Conservation (phyloP, 2,113 vertebrate species). For the Orthonyx spaldingii region DNA sequence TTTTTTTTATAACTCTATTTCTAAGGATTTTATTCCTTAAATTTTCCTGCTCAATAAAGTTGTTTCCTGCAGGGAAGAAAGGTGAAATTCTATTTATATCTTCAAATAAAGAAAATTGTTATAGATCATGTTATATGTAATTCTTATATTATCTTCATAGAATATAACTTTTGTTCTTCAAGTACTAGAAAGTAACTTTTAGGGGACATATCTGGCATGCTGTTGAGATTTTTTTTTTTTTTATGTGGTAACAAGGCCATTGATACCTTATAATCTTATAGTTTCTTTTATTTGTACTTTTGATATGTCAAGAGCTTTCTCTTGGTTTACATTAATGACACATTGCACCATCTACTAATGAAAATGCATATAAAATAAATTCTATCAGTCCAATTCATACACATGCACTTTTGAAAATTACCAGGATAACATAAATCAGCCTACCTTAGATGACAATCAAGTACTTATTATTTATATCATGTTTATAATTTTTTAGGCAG, state of each 20-base stretch:
- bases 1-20: neutral
- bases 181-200: neutral
- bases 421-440: neutral
- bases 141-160: neutral
- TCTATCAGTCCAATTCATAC: neutral
- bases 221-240: neutral
- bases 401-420: neutral
- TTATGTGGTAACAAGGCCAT: neutral
- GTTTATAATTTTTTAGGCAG: neutral
- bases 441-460: neutral
- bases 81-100: neutral
- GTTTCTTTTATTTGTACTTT: neutral
- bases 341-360: neutral
- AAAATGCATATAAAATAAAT: neutral
- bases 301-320: neutral
- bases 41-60: neutral
- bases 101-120: neutral
- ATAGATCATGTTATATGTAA: neutral
- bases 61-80: neutral
- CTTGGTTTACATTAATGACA: neutral
- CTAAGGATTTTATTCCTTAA: neutral
- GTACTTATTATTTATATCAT: neutral
- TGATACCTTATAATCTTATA: neutral
- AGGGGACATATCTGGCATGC: neutral
- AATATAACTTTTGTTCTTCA: neutral